Evolutionary conservation across 2,113 vertebrate species (phyloP).

Genomic region (Mesoclemmys tuberculata): DNA sequence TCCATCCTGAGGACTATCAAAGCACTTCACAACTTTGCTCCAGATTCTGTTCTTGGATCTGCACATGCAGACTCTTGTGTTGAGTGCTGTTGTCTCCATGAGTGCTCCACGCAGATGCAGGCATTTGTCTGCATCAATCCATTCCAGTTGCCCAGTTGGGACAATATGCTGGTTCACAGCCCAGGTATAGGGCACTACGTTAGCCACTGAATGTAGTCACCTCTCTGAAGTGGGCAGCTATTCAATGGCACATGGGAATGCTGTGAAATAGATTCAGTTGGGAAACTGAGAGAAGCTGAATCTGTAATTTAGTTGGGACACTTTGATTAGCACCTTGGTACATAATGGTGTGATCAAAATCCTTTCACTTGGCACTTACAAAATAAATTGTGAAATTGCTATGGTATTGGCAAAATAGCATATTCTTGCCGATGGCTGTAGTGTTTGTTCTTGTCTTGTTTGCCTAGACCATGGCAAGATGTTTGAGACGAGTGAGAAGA

Average conservation of each 20-base stretch:
- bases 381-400: not conserved
- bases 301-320: not conserved
- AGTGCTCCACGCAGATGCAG: not conserved
- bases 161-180: not conserved
- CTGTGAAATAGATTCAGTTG: not conserved
- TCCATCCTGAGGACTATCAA: not conserved
- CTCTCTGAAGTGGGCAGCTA: not conserved
- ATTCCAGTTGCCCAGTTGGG: not conserved
- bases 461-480: slow-evolving; percentile 94
- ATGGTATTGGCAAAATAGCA: not conserved
- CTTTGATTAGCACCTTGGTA: not conserved
- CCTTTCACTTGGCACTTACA: not conserved
- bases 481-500: slow-evolving; percentile 99
- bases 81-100: not conserved
- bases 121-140: not conserved
- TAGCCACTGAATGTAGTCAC: not conserved
- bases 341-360: not conserved
- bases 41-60: not conserved
- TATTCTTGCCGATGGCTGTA: not conserved
- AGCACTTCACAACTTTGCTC: not conserved
- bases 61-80: not conserved
- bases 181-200: rapidly evolving
- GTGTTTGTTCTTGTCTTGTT: not conserved
- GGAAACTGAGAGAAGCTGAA: not conserved
- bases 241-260: not conserved